Evolutionary conservation across 2,888 invertebrate species (phyloP).

Genomic region (Drosophila anomelani): DNA sequence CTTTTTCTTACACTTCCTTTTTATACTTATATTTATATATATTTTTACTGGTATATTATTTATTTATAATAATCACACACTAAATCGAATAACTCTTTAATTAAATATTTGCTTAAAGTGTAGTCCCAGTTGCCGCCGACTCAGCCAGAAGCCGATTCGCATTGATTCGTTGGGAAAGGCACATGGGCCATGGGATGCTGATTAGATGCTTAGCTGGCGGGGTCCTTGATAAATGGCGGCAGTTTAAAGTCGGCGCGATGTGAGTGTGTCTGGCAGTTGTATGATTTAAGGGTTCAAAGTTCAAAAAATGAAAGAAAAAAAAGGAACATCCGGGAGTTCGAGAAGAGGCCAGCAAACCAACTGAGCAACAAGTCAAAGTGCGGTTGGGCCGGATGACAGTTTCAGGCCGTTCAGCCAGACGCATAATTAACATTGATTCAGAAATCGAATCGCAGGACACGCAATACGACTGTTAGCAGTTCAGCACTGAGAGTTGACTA

Average conservation of each 20-base stretch:
- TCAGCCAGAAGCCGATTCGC: constrained; percentile 59
- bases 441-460: constrained; percentile 5
- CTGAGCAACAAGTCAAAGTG: constrained; percentile 50
- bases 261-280: constrained; percentile 46
- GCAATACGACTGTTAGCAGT: neutral
- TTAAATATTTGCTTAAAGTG: constrained; percentile 2
- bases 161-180: constrained; percentile 68
- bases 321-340: neutral
- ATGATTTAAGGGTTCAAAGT: constrained; percentile 68
- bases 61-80: neutral
- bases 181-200: constrained; percentile 66
- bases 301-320: constrained; percentile 9
- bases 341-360: constrained; percentile 6
- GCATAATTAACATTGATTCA: constrained; percentile 69
- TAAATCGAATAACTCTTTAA: neutral
- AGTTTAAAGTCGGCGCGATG: constrained; percentile 45
- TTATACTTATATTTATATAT: neutral
- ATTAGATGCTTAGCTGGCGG: constrained; percentile 65
- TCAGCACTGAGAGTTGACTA: neutral
- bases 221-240: constrained; percentile 65
- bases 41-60: neutral
- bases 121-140: constrained; percentile 63
- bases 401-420: constrained; percentile 49
- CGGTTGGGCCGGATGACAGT: constrained; percentile 8
- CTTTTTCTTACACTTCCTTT: neutral